Conservation (phyloP, 2,888 invertebrate species). For the Boloria euphrosyne region DNA sequence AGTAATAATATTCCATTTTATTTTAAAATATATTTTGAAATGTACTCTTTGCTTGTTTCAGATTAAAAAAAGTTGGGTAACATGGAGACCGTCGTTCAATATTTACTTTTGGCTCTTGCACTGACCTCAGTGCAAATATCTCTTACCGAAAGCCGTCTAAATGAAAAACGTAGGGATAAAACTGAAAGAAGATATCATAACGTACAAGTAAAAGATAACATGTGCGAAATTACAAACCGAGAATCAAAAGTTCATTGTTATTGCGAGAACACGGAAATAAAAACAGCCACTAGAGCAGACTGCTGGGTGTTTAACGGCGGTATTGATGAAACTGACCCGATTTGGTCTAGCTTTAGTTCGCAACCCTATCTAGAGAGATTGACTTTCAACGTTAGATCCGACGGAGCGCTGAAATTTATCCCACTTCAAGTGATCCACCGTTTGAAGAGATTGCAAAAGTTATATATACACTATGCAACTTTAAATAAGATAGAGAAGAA, state of each 20-base stretch:
- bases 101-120: conserved; percentile 77
- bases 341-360: conserved; percentile 88
- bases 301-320: conserved; percentile 90
- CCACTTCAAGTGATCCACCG: conserved; percentile 86
- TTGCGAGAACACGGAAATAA: conserved; percentile 83
- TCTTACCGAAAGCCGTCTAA: conserved; percentile 77
- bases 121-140: conserved; percentile 80
- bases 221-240: conserved; percentile 81
- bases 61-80: conserved; percentile 56
- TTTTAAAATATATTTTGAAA: conserved; percentile 26
- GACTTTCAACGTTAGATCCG: conserved; percentile 86
- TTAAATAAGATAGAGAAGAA: conserved; percentile 86
- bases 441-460: conserved; percentile 84
- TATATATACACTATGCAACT: conserved; percentile 88
- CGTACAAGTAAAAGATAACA: conserved; percentile 74
- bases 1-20: neutral
- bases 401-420: conserved; percentile 86
- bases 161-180: conserved; percentile 80
- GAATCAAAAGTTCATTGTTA: conserved; percentile 85
- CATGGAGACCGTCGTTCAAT: conserved; percentile 76
- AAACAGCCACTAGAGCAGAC: conserved; percentile 85
- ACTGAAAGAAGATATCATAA: conserved; percentile 71
- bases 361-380: conserved; percentile 86
- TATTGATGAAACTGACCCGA: conserved; percentile 85
- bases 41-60: conserved; percentile 65